phyloP scores from a whole-genome alignment of 2,888 invertebrate species.

The Mayetiola destructor region DNA sequence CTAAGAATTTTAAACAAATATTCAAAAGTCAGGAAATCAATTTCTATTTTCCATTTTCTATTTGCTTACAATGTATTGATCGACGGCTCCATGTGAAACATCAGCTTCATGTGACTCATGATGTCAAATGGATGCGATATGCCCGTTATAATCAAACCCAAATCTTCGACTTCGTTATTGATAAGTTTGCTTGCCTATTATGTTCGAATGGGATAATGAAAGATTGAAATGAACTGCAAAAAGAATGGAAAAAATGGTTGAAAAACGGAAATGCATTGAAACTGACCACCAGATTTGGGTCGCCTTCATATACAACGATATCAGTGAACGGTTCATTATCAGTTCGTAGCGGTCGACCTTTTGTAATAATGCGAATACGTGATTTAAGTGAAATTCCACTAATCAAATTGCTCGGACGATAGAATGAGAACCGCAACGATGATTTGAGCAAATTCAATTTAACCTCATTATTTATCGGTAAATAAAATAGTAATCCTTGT shows the following conservation, averaged over 20 bases:
- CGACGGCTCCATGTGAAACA: constrained; percentile 33
- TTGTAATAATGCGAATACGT: constrained; percentile 31
- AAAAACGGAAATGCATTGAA: neutral
- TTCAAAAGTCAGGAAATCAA: neutral
- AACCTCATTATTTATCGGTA: constrained; percentile 42
- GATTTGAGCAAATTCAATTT: constrained; percentile 27
- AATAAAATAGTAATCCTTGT: constrained; percentile 49
- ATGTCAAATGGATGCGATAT: constrained; percentile 32
- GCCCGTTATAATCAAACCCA: constrained; percentile 29
- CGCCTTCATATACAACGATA: constrained; percentile 17
- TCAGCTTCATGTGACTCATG: constrained; percentile 31
- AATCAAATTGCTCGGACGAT: constrained; percentile 31
- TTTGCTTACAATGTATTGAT: constrained; percentile 29
- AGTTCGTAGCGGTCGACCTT: constrained; percentile 30
- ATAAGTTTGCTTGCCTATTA: constrained; percentile 26
- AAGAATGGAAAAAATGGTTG: neutral
- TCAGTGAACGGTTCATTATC: constrained; percentile 29
- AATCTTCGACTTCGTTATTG: constrained; percentile 28
- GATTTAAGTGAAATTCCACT: constrained; percentile 34
- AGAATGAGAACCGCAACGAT: constrained; percentile 30
- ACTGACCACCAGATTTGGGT: neutral
- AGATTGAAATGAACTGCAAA: no score
- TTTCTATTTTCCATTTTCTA: neutral
- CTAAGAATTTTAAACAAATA: constrained; percentile 20
- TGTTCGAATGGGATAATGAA: no score